Base-by-base conservation (phyloP, 1,140 invertebrate genomes). In the Choristoneura fumiferana region DNA sequence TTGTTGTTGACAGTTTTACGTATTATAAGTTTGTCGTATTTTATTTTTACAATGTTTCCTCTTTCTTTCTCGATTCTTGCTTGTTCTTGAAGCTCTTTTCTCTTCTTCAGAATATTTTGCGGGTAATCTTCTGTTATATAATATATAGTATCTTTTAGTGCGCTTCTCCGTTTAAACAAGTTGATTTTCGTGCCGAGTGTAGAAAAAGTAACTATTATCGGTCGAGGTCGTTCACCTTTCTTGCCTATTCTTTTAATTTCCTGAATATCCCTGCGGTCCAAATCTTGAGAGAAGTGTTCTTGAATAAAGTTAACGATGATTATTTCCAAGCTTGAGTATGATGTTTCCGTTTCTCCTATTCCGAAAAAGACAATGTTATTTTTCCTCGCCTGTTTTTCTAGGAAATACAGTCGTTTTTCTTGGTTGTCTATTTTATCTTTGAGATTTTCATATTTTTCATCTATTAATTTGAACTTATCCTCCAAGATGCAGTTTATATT, bases 121-220 rank as follows among this genome's bases (percentile, higher is more conserved):
- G 66, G 37, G 18, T 58, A 68, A 15, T 68, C 62, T 54, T 68
- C 62, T n/a, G 33, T 56, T 1, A 63, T 22, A 54, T 53, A 60
- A 8, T n/a, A n/a, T 10, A 2, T 8, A 4, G 37, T 38, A 38
- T 10, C 13, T 4, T 14, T 38, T 38, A n/a, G 4, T 10, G 4
- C 13, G 1, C 2, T 9, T 38, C 13, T 38, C 37, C 9, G 10
- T 38, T n/a, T 10, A 8, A 38, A 10, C 37, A n/a, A 10, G 9
- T 38, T 14, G 4, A 10, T 10, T 38, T 38, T 38, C 9, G 10
- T n/a, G 10, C 10, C 13, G 9, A 29, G 22, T 29, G 37, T 4
- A 10, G 37, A n/a, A 2, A 38, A 38, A 14, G 10, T 38, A 1
- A 38, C 37, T n/a, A 38, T 10, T n/a, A 38, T 38, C 9, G 37